phyloP scores from a whole-genome alignment of 1,140 invertebrate species.

The Chionoecetes opilio region DNA sequence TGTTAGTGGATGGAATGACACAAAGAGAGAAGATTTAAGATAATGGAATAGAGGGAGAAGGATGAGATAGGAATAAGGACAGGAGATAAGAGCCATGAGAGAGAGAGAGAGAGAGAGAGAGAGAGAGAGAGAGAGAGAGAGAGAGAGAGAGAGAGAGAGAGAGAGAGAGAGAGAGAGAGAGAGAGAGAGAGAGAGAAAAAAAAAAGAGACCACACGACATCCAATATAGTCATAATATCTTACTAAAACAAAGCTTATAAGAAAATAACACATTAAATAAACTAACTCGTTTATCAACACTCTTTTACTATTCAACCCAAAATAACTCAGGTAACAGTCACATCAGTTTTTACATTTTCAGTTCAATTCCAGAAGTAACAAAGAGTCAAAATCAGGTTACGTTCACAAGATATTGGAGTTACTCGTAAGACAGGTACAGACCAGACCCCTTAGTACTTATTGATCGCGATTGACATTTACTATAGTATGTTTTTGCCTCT shows the following conservation, averaged over 20 bases:
- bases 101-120: slow-evolving; percentile 3
- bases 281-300: too few relatives aligned
- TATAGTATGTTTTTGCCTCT: too few relatives aligned
- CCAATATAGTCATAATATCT: background rate
- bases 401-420: too few relatives aligned
- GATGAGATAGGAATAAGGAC: background rate
- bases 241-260: background rate
- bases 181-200: background rate
- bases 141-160: background rate
- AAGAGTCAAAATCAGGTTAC: too few relatives aligned
- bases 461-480: background rate
- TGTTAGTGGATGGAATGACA: background rate
- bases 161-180: background rate
- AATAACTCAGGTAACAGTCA: too few relatives aligned
- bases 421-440: too few relatives aligned
- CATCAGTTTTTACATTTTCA: too few relatives aligned
- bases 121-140: background rate
- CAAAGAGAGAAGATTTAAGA: background rate
- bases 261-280: too few relatives aligned
- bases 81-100: background rate
- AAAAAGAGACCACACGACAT: background rate
- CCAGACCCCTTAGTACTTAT: background rate
- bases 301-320: too few relatives aligned
- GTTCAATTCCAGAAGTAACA: too few relatives aligned
- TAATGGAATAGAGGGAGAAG: background rate